These are phyloP conservation scores for zebrafish (Danio rerio) DNA, from an alignment of 2,113 vertebrate genomes.

Conservation along the genomic window DNA sequence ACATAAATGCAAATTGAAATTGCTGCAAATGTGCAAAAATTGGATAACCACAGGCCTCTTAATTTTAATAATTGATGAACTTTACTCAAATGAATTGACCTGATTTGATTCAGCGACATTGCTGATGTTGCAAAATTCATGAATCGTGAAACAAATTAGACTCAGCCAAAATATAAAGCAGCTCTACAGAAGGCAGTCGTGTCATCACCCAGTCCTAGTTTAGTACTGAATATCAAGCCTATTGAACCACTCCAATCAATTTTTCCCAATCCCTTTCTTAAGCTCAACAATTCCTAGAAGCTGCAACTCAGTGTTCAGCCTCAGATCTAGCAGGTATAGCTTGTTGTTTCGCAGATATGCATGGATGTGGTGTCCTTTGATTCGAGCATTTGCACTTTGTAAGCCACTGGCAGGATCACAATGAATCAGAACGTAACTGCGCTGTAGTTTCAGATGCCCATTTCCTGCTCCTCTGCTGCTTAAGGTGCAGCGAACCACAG, in stretches of 20 bases:
- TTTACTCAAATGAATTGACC: no score
- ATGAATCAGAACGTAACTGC: background rate
- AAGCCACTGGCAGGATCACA: constrained; percentile 4
- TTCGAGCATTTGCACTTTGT: background rate
- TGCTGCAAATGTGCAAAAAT: no score
- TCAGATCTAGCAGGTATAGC: background rate
- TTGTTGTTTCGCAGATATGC: background rate
- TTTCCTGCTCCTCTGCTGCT: background rate
- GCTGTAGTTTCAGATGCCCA: background rate
- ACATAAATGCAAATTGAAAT: no score
- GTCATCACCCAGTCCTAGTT: background rate
- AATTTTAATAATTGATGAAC: no score
- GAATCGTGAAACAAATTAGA: background rate
- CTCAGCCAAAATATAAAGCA: background rate
- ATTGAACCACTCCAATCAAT: background rate
- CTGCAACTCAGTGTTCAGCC: background rate
- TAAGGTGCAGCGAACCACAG: background rate
- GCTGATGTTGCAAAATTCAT: background rate
- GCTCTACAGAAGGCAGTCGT: background rate
- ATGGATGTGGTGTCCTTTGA: constrained; percentile 2
- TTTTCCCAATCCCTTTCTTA: background rate
- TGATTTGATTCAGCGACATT: no score
- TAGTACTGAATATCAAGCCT: background rate
- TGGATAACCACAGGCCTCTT: no score
- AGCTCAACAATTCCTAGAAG: background rate